phyloP scores from a whole-genome alignment of 1,140 invertebrate species.

The Ptiloglossa arizonensis region DNA sequence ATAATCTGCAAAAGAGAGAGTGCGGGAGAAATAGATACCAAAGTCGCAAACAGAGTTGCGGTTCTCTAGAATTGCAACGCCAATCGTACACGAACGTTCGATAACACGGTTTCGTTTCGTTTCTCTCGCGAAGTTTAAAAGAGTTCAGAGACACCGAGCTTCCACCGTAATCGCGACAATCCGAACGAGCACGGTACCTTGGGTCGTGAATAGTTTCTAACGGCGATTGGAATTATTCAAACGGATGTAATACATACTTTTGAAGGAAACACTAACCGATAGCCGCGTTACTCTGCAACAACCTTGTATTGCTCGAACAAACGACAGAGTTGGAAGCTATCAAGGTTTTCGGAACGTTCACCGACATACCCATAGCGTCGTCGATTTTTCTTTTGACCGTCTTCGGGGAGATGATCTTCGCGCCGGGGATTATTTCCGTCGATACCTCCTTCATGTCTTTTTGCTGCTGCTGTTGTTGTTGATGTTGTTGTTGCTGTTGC shows the following conservation, averaged over 20 bases:
- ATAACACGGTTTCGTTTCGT: too few species aligned
- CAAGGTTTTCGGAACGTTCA: conserved; percentile 62
- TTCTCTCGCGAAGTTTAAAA: too few species aligned
- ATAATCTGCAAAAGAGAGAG: too few species aligned
- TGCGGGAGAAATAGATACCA: too few species aligned
- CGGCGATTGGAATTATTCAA: conserved; percentile 4
- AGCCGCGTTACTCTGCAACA: conserved; percentile 72
- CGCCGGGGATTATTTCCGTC: conserved; percentile 55
- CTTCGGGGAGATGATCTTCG: conserved; percentile 74
- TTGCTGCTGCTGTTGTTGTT: too few species aligned
- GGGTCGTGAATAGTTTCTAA: not conserved
- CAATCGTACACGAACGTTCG: too few species aligned
- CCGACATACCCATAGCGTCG: conserved; percentile 55
- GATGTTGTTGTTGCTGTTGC: too few species aligned
- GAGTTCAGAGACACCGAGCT: too few species aligned
- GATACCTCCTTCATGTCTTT: conserved; percentile 69
- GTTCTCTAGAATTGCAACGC: too few species aligned
- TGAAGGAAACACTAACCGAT: conserved; percentile 68
- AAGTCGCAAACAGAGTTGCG: too few species aligned
- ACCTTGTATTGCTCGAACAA: conserved; percentile 59
- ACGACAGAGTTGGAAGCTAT: conserved; percentile 60
- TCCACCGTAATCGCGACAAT: too few species aligned
- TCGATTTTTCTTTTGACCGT: conserved; percentile 77
- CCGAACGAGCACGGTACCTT: not conserved
- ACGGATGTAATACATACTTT: not conserved